Conservation (phyloP, 1,140 invertebrate genomes). For the Oryctes rhinoceros region DNA sequence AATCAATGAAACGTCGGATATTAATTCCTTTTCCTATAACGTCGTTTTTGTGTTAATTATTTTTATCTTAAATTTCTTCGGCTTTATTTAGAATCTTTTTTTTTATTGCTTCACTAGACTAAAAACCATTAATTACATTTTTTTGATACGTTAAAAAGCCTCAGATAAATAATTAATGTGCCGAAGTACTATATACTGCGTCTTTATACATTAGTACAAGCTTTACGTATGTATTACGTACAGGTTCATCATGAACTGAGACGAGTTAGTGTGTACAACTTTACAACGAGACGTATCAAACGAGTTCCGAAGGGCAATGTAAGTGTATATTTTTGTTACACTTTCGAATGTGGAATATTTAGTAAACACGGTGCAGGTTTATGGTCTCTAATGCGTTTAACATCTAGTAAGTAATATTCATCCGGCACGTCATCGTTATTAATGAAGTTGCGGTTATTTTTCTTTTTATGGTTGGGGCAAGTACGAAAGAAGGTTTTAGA, state of each 20-base stretch:
- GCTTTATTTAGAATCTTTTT: not conserved
- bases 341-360: conserved; percentile 36
- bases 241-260: conserved; percentile 1
- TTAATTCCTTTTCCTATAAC: not conserved
- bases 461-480: conserved; percentile 6
- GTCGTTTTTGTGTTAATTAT: conserved; percentile 14
- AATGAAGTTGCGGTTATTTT: conserved; percentile 37
- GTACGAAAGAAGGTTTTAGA: conserved; percentile 4
- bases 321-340: conserved; percentile 32
- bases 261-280: not conserved
- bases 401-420: conserved; percentile 25
- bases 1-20: not conserved
- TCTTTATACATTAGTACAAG: not conserved
- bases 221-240: not conserved
- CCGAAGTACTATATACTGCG: not conserved
- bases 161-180: conserved; percentile 29
- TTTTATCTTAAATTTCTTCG: not conserved
- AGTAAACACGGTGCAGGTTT: conserved; percentile 26
- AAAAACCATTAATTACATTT: conserved; percentile 31
- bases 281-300: conserved; percentile 12
- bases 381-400: conserved; percentile 37
- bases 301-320: conserved; percentile 29
- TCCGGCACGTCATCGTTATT: conserved; percentile 33
- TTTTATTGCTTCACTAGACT: not conserved
- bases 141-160: conserved; percentile 28